A percentile compares a stretch with the other conserved stretches of the same genome.
Conservation (phyloP, 2,888 invertebrate species). For the Atethmia centrago region DNA sequence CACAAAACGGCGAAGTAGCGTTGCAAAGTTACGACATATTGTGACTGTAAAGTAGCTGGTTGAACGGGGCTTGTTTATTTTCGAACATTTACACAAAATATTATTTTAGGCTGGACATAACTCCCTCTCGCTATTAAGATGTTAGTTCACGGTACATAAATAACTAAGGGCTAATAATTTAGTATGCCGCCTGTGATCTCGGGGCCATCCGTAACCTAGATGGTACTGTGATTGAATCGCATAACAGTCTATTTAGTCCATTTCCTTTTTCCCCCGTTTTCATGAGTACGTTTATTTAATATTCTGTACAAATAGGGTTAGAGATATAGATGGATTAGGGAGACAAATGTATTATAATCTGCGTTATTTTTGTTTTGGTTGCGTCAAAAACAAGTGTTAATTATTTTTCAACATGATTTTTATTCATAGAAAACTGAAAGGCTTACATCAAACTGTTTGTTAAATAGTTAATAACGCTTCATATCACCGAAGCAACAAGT, state of each 20-base stretch:
- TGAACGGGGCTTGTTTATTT: slow-evolving; percentile 85
- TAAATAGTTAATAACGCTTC: background rate
- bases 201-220: slow-evolving; percentile 80
- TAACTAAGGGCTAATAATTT: slow-evolving; percentile 89
- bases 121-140: slow-evolving; percentile 88
- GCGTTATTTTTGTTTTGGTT: background rate
- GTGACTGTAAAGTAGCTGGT: slow-evolving; percentile 79
- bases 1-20: slow-evolving; percentile 75
- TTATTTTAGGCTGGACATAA: slow-evolving; percentile 90
- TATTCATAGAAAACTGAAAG: background rate
- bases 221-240: slow-evolving; percentile 85
- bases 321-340: slow-evolving; percentile 16
- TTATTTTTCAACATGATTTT: background rate
- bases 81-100: slow-evolving; percentile 89
- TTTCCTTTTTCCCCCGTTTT: slow-evolving; percentile 74
- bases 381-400: background rate
- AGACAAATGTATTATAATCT: background rate
- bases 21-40: slow-evolving; percentile 82
- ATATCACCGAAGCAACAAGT: background rate
- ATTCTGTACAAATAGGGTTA: slow-evolving; percentile 39
- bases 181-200: slow-evolving; percentile 88
- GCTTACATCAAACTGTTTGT: background rate
- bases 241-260: slow-evolving; percentile 82
- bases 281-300: slow-evolving; percentile 56
- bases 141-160: slow-evolving; percentile 89